phyloP scores from a whole-genome alignment of 2,888 invertebrate species.

The Macrophya alboannulata region DNA sequence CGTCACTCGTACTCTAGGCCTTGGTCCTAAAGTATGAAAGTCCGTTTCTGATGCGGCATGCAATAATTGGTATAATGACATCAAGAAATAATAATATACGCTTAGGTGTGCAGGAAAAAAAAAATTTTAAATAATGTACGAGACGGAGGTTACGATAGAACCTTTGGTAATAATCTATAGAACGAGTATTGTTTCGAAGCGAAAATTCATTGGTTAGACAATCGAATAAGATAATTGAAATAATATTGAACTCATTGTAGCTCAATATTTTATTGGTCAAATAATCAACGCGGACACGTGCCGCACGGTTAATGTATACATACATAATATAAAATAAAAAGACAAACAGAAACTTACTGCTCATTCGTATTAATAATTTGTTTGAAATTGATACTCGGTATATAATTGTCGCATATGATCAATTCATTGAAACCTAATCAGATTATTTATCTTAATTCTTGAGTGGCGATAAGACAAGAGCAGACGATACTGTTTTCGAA shows the following conservation, averaged over 20 bases:
- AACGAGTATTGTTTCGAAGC: background rate
- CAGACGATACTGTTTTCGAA: conserved; percentile 1
- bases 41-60: conserved; percentile 1
- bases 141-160: background rate
- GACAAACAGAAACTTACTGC: background rate
- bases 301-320: background rate
- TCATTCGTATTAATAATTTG: background rate
- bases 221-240: conserved; percentile 27
- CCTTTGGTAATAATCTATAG: background rate
- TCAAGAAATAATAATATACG: conserved; percentile 2
- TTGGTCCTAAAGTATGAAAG: background rate
- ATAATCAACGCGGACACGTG: conserved; percentile 8
- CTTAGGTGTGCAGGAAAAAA: background rate
- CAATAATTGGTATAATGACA: conserved; percentile 11
- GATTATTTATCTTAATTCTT: background rate
- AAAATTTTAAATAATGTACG: background rate
- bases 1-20: background rate
- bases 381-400: background rate
- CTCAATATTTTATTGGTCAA: background rate
- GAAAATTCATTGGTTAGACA: background rate
- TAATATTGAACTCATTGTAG: conserved; percentile 33
- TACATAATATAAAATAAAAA: background rate
- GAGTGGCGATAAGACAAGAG: background rate
- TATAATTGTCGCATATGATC: background rate
- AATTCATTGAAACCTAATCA: conserved; percentile 3